Conservation (phyloP, 2,113 vertebrate genomes). For the Thalassoma bifasciatum region DNA sequence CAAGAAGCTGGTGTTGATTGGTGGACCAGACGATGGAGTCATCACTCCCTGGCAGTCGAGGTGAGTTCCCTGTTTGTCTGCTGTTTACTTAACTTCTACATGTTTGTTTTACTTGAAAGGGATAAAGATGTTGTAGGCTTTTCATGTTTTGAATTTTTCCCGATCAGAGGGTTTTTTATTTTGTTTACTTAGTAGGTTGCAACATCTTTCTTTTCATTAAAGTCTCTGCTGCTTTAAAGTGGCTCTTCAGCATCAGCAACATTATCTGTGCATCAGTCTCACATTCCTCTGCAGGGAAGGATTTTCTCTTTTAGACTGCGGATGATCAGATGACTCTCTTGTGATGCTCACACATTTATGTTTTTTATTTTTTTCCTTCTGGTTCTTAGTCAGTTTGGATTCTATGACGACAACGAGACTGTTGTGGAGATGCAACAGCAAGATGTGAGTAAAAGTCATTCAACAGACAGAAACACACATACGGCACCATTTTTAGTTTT, state of each 20-base stretch:
- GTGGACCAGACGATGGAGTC: conserved; percentile 91
- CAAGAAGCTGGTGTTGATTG: conserved; percentile 87
- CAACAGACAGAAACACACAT: conserved; percentile 8
- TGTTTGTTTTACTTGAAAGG: too few relatives aligned
- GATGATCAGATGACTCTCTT: conserved; percentile 45
- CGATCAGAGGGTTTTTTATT: too few relatives aligned
- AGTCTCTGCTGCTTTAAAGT: background rate
- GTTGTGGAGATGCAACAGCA: conserved; percentile 89
- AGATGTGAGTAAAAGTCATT: conserved; percentile 79
- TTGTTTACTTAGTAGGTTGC: too few relatives aligned
- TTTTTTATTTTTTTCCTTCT: conserved; percentile 3
- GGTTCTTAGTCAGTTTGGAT: conserved; percentile 89
- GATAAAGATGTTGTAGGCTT: too few relatives aligned
- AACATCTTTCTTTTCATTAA: too few relatives aligned
- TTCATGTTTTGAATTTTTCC: too few relatives aligned
- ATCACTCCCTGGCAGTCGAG: conserved; percentile 95
- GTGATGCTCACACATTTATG: conserved; percentile 36
- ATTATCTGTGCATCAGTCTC: background rate
- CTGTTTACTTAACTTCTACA: background rate
- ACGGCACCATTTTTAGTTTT: background rate
- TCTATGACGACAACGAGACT: conserved; percentile 90
- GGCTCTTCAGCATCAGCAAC: background rate
- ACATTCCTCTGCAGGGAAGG: background rate
- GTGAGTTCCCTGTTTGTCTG: conserved; percentile 58
- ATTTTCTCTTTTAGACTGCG: conserved; percentile 2